These are phyloP conservation scores for Halictus quadricinctus DNA, from an alignment of 2,888 invertebrate genomes.

Conservation along the genomic window DNA sequence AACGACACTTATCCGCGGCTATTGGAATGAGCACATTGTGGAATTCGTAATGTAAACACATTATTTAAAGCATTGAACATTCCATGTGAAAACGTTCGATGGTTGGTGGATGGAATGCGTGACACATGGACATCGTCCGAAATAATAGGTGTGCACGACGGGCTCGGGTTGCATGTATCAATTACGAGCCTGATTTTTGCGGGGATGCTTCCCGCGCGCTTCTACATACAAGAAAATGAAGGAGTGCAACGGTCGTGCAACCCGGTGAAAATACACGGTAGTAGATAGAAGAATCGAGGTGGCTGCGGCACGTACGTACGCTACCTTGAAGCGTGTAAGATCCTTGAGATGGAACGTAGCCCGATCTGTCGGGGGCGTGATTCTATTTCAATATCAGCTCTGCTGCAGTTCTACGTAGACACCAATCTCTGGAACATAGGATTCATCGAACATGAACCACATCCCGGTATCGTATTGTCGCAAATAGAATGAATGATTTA, in stretches of 20 bases:
- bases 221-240: slow-evolving; percentile 2
- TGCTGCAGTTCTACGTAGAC: slow-evolving; percentile 66
- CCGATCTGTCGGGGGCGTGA: slow-evolving; percentile 74
- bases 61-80: not conserved
- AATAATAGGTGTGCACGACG: not conserved
- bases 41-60: not conserved
- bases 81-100: not conserved
- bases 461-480: slow-evolving; percentile 39
- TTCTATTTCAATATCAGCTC: slow-evolving; percentile 80
- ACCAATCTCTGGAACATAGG: slow-evolving; percentile 58
- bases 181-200: slow-evolving; percentile 2
- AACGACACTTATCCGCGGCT: not conserved
- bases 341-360: slow-evolving; percentile 59
- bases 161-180: not conserved
- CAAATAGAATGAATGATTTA: slow-evolving; percentile 46
- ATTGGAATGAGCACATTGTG: not conserved
- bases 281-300: slow-evolving; percentile 50
- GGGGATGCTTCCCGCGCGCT: not conserved
- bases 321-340: slow-evolving; percentile 60
- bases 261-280: slow-evolving; percentile 25
- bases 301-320: slow-evolving; percentile 53
- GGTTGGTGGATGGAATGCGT: not conserved
- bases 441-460: slow-evolving; percentile 61
- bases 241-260: not conserved
- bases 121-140: not conserved